Conservation (phyloP, 2,888 invertebrate genomes). For the Hypolimnas misippus region DNA sequence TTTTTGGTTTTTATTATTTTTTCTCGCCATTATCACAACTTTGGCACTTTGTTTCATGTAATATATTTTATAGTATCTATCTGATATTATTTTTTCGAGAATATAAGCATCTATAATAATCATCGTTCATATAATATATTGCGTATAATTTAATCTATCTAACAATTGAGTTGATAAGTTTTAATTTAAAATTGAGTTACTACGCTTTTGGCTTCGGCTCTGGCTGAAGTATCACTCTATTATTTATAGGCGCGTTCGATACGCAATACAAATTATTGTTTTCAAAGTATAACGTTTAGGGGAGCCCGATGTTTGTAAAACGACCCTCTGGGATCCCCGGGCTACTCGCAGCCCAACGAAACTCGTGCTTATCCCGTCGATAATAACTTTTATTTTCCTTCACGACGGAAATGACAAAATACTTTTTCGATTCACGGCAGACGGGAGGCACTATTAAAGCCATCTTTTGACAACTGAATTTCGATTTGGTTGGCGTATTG, state of each 20-base stretch:
- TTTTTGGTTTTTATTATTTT: too few relatives aligned
- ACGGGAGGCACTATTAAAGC: slow-evolving; percentile 74
- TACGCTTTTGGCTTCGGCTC: slow-evolving; percentile 53
- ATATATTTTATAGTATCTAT: too few relatives aligned
- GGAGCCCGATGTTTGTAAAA: slow-evolving; percentile 80
- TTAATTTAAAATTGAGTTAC: slow-evolving; percentile 27
- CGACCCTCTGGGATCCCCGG: slow-evolving; percentile 73
- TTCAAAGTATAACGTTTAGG: slow-evolving; percentile 85
- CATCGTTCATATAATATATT: too few relatives aligned
- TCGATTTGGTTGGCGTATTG: slow-evolving; percentile 69
- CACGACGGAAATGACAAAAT: slow-evolving; percentile 53
- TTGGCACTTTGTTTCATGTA: too few relatives aligned
- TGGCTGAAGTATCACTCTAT: slow-evolving; percentile 80
- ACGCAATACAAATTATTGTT: slow-evolving; percentile 85
- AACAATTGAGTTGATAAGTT: too few relatives aligned
- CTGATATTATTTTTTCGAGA: too few relatives aligned
- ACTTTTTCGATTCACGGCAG: slow-evolving; percentile 63
- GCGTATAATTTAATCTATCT: too few relatives aligned
- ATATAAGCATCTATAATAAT: too few relatives aligned
- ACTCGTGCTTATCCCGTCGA: slow-evolving; percentile 60
- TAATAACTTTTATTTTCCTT: slow-evolving; percentile 62
- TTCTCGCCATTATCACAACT: too few relatives aligned
- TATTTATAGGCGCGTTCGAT: slow-evolving; percentile 83
- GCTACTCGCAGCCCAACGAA: slow-evolving; percentile 52
- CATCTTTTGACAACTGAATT: slow-evolving; percentile 83